phyloP scores from a whole-genome alignment of 2,888 invertebrate species.

The Archips crataeganus region DNA sequence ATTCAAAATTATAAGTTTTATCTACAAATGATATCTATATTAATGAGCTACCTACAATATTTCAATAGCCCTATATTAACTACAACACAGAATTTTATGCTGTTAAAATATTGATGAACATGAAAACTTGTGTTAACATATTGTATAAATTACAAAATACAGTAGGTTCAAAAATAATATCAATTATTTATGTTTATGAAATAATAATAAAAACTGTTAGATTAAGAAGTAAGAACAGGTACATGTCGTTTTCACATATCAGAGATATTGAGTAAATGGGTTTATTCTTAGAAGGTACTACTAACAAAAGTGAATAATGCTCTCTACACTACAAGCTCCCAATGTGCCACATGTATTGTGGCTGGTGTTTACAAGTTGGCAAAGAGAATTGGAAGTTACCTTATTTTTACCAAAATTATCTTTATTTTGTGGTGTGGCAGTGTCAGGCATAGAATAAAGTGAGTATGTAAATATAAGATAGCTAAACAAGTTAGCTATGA shows the following conservation, averaged over 20 bases:
- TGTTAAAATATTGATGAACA: not conserved
- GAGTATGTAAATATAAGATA: conserved; percentile 47
- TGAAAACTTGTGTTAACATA: not conserved
- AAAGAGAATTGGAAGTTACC: not conserved
- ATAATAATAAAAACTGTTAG: conserved; percentile 47
- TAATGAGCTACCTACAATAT: not conserved
- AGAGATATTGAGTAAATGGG: conserved; percentile 45
- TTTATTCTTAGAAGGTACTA: conserved; percentile 23
- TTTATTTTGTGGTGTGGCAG: not conserved
- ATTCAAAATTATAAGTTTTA: not conserved
- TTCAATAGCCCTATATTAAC: not conserved
- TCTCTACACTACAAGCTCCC: conserved; percentile 53
- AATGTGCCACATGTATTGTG: conserved; percentile 62
- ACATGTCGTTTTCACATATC: conserved; percentile 76
- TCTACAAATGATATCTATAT: not conserved
- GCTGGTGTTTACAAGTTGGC: conserved; percentile 5
- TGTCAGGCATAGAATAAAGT: conserved; percentile 2
- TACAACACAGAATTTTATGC: not conserved
- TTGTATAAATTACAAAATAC: not conserved
- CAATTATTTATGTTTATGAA: conserved; percentile 29
- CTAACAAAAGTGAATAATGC: conserved; percentile 17
- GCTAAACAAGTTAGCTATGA: no score
- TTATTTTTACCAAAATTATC: not conserved
- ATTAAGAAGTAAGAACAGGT: conserved; percentile 50
- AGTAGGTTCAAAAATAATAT: not conserved